phyloP scores from a whole-genome alignment of 2,797 vertebrate genomes.

The Natrix natrix region DNA sequence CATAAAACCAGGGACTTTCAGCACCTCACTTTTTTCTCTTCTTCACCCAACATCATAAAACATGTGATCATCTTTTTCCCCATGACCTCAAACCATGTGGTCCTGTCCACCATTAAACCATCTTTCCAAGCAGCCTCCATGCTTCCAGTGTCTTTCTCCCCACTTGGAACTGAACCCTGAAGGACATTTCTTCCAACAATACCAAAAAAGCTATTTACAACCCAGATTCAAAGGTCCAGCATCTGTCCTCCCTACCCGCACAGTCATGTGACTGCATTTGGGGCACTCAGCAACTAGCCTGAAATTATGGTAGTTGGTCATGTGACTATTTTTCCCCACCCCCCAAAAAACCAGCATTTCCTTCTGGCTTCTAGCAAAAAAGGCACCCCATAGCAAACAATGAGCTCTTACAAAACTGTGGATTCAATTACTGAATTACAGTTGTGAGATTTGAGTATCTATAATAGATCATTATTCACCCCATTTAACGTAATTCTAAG shows the following conservation, averaged over 20 bases:
- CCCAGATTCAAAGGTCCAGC: not conserved
- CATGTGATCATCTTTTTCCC: too few species aligned
- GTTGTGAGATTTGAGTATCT: not conserved
- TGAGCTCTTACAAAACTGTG: not conserved
- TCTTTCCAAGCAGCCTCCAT: too few species aligned
- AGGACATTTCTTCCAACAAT: too few species aligned
- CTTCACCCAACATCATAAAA: too few species aligned
- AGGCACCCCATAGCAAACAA: not conserved
- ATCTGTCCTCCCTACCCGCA: not conserved
- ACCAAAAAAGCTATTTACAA: not conserved
- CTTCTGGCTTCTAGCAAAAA: not conserved
- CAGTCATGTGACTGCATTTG: not conserved
- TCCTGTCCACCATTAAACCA: too few species aligned
- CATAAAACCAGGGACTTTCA: too few species aligned
- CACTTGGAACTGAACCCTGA: too few species aligned
- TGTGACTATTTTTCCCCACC: not conserved
- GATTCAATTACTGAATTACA: not conserved
- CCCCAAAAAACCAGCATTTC: too few species aligned
- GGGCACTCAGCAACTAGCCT: not conserved
- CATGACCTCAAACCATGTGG: too few species aligned
- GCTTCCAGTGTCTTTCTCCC: too few species aligned
- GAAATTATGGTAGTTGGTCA: not conserved
- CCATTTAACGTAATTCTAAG: not conserved
- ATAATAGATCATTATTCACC: not conserved
- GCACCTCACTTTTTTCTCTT: too few species aligned